These are phyloP conservation scores for Geopemphigus sp. DNA, from an alignment of 1,140 invertebrate genomes.

Conservation along the genomic window DNA sequence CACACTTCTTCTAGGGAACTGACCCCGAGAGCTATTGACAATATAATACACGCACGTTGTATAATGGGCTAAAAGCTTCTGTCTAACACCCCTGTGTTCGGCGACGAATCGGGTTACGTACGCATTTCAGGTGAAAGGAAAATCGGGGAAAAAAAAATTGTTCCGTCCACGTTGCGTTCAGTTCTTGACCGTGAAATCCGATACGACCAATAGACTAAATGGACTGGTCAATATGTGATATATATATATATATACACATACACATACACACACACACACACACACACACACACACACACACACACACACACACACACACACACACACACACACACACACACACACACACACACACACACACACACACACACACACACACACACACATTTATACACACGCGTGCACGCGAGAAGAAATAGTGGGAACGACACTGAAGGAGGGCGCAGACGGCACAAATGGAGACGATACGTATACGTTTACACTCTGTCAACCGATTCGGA, in stretches of 20 bases:
- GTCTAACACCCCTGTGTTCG: background rate
- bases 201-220: slow-evolving; percentile 41
- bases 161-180: background rate
- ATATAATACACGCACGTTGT: background rate
- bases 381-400: too few species aligned
- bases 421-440: background rate
- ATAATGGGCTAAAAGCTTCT: slow-evolving; percentile 44
- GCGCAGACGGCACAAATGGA: background rate
- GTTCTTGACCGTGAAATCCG: slow-evolving; percentile 39
- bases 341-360: too few species aligned
- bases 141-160: slow-evolving; percentile 5
- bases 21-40: slow-evolving; percentile 11
- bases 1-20: background rate
- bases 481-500: slow-evolving; percentile 45
- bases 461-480: slow-evolving; percentile 35
- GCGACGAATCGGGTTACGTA: slow-evolving; percentile 31
- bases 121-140: slow-evolving; percentile 44
- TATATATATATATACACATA: background rate
- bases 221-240: slow-evolving; percentile 47
- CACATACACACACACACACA: too few species aligned
- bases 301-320: too few species aligned
- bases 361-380: too few species aligned
- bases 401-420: too few species aligned
- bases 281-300: too few species aligned
- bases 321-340: too few species aligned